Conservation (phyloP, 2,113 vertebrate species). For the Phrynosoma blainvillii region DNA sequence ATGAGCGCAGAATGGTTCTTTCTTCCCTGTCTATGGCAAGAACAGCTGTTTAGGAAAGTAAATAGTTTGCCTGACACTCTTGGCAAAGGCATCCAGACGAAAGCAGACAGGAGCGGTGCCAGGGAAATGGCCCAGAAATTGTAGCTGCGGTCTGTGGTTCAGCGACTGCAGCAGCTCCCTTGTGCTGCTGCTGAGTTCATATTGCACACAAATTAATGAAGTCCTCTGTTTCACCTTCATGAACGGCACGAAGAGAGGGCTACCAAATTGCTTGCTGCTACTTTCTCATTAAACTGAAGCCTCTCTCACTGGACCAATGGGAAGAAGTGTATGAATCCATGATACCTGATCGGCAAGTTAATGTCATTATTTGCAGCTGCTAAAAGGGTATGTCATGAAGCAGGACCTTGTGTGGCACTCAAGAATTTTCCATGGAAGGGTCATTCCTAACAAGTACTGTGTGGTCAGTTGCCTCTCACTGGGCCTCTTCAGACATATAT, state of each 20-base stretch:
- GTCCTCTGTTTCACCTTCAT: accelerated
- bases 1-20: neutral
- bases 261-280: neutral
- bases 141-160: constrained; percentile 5
- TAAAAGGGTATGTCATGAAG: neutral
- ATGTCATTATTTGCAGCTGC: neutral
- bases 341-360: constrained; percentile 36
- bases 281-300: neutral
- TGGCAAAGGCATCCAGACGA: neutral
- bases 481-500: too few species aligned
- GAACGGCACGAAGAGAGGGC: neutral
- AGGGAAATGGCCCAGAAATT: constrained; percentile 13
- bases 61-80: neutral
- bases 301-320: accelerated
- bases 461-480: neutral
- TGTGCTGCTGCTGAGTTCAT: constrained; percentile 3
- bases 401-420: neutral
- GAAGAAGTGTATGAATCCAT: neutral
- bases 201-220: accelerated
- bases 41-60: neutral
- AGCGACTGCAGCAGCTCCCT: neutral
- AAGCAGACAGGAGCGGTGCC: neutral
- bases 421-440: neutral
- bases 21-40: neutral
- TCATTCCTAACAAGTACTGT: neutral